Evolutionary conservation across 2,797 vertebrate species (phyloP).

Genomic region (Menidia menidia): DNA sequence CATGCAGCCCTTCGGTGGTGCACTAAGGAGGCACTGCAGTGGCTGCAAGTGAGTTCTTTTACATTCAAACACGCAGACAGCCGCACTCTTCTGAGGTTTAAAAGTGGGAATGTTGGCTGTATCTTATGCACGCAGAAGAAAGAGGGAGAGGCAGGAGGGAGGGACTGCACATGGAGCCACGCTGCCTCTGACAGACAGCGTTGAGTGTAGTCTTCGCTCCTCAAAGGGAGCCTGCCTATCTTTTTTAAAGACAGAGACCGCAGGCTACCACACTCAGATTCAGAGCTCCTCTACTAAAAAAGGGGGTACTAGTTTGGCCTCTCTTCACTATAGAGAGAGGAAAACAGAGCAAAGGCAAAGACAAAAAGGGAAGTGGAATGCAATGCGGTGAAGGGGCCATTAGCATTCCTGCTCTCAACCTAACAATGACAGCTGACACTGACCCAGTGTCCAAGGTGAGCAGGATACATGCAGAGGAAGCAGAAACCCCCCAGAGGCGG

Average conservation of each 20-base stretch:
- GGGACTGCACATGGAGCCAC: slow-evolving; percentile 47
- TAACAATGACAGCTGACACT: slow-evolving; percentile 79
- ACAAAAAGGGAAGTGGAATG: slow-evolving; percentile 17
- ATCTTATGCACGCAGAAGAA: slow-evolving; percentile 47
- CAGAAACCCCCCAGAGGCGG: slow-evolving; percentile 65
- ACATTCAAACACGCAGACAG: slow-evolving; percentile 41
- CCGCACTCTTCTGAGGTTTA: slow-evolving; percentile 49
- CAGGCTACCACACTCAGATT: slow-evolving; percentile 51
- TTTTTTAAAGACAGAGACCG: slow-evolving; percentile 56
- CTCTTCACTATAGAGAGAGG: slow-evolving; percentile 41
- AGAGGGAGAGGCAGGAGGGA: slow-evolving; percentile 47
- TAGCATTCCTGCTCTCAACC: slow-evolving; percentile 73
- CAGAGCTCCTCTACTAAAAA: slow-evolving; percentile 52
- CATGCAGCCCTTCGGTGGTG: slow-evolving; percentile 3
- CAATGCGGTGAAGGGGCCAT: slow-evolving; percentile 63
- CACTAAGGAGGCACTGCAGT: slow-evolving; percentile 18
- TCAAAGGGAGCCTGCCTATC: slow-evolving; percentile 64
- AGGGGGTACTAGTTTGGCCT: slow-evolving; percentile 68
- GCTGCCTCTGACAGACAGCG: slow-evolving; percentile 53
- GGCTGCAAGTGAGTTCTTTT: slow-evolving; percentile 35
- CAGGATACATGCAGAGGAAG: slow-evolving; percentile 74
- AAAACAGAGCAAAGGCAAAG: slow-evolving; percentile 24
- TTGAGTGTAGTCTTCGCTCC: slow-evolving; percentile 40
- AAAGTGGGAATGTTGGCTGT: slow-evolving; percentile 51
- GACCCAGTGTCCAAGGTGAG: slow-evolving; percentile 75